Base-by-base conservation (phyloP, 2,113 vertebrate species). In the Hippoglossus stenolepis region DNA sequence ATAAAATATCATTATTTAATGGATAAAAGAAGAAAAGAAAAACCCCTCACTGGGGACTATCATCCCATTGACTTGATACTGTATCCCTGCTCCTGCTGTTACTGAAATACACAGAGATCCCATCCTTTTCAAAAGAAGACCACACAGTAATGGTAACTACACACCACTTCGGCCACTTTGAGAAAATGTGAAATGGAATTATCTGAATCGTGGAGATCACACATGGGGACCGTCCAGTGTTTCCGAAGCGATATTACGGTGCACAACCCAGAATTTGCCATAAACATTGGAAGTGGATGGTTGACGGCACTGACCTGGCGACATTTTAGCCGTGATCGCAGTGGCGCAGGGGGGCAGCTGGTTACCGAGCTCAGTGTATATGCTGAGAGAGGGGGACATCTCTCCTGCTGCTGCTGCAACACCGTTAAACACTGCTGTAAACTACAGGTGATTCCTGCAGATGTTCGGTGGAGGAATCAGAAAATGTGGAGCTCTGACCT, bases 101-200 rank as follows among this genome's bases (percentile, higher is more conserved):
- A 80, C 56, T 81, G 80, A 70, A 90, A 90, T 80, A 70, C 65
- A 71, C 79, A 77, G 35, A 81, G 68, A 91, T 87, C 53, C 65
- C 72, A 83, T 91, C 88, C 83, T 83, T 77, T 64, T 76, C 70
- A 77, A 68, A 76, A 64, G 64, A 77, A 77, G 79, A 71, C 73
- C 62, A 62, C 75, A 71, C 75, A 66, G 75, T 89, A 83, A 88
- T 87, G 67, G 89, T 45, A 90, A 88, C 85, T 85, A 85, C 87
- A 86, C 83, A 81, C 87, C 90, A 91, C 84, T 92, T 89, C 82
- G 65, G 85, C 66, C 84, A 89, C 86, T 93, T 90, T 83, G 82
- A 49, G 73, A 82, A 90, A 47, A 91, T 82, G 80, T 91, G 88
- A 38, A 85, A 84, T 76, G 78, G 57, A 85, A 90, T 89, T 84